Evolutionary conservation across 2,888 invertebrate genomes (phyloP), one percentile per base, ranked within the genome.

Genomic region (Tinea pellionella): DNA sequence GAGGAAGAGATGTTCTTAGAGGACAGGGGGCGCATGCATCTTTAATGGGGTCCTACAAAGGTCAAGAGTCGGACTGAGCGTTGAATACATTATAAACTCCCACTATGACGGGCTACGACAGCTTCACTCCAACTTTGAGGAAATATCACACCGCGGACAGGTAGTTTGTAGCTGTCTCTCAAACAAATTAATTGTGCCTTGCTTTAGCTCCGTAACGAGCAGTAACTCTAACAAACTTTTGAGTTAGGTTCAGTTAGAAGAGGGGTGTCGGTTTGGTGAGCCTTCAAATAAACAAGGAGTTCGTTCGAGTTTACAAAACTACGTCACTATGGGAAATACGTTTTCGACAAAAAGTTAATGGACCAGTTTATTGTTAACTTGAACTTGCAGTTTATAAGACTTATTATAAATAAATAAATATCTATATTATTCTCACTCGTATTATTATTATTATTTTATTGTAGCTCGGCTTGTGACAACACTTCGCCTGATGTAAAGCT

Each of bases 141-240:
- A 75, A 73, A 71, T 73, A 77, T 76, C 76, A 71, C 74, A 69
- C 69, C 69, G 72, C 70, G 73, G 79, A 78, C 80, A 84, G 81
- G 78, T 83, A 80, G 78, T 85, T 84, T 80, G 82, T 80, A 78
- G 75, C 80, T 81, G 80, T 81, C 85, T 78, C 77, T 78, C 80
- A 81, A 83, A 79, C 75, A 82, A 85, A 84, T 84, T 84, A 85
- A 84, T 84, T 82, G 78, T 79, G 78, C 77, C 78, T 82, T 74
- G 77, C 76, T 78, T 81, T 77, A 75, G 77, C 80, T 75, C 72
- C 67, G 80, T 77, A 77, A 80, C 77, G 74, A 77, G 75, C 74
- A 75, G 69, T 68, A 73, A 74, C 75, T 75, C 73, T 67, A 79
- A 78, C 74, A 77, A 82, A 84, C 71, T 83, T 83, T 77, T 70